Percentiles rank a stretch among this genome's conserved stretches.
phyloP scores from a whole-genome alignment of 2,113 vertebrate genomes.

The Anguilla rostrata region DNA sequence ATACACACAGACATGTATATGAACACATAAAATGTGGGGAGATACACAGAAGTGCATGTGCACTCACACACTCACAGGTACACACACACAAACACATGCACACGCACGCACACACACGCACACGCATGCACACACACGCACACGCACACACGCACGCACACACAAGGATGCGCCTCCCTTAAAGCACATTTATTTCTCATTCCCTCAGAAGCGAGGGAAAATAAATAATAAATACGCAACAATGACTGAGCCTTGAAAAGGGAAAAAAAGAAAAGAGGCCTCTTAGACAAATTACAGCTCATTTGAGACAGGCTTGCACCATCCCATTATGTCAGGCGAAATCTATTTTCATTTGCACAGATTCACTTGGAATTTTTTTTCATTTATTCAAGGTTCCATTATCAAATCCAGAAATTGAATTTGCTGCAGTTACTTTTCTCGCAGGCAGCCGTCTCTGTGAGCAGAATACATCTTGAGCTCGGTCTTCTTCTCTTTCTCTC shows the following conservation, averaged over 20 bases:
- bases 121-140: neutral
- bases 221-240: slow-evolving; percentile 62
- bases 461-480: slow-evolving; percentile 69
- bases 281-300: slow-evolving; percentile 99
- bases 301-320: slow-evolving; percentile 97
- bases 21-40: too few species aligned
- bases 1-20: neutral
- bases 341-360: slow-evolving; percentile 99
- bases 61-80: too few species aligned
- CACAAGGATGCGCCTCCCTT: neutral
- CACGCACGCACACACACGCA: too few species aligned
- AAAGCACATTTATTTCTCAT: slow-evolving; percentile 10
- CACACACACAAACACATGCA: too few species aligned
- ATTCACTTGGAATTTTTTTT: slow-evolving; percentile 98
- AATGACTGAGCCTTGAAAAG: slow-evolving; percentile 74
- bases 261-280: slow-evolving; percentile 70
- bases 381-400: slow-evolving; percentile 98
- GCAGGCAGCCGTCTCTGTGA: slow-evolving; percentile 87
- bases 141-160: neutral
- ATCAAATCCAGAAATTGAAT: slow-evolving; percentile 98
- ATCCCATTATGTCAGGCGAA: slow-evolving; percentile 96
- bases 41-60: too few species aligned
- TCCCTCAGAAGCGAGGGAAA: slow-evolving; percentile 30
- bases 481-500: neutral
- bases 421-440: slow-evolving; percentile 95